phyloP scores from a whole-genome alignment of 2,888 invertebrate species.

The Phorcus lineatus region DNA sequence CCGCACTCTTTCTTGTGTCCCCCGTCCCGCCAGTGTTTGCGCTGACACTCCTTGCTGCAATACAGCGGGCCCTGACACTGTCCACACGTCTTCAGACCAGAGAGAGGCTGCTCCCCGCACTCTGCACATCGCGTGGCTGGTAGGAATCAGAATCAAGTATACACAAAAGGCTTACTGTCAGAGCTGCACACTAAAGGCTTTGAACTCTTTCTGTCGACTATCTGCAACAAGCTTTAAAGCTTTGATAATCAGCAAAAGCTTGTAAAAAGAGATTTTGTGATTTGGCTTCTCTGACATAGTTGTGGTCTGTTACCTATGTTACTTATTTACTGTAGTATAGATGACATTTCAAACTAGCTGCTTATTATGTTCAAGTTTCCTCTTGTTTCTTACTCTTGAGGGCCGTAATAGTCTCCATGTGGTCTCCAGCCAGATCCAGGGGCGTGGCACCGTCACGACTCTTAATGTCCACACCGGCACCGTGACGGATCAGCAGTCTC shows the following conservation, averaged over 20 bases:
- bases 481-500: constrained; percentile 44
- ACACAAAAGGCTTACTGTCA: too few relatives aligned
- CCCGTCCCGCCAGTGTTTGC: constrained; percentile 49
- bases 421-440: constrained; percentile 51
- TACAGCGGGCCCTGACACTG: constrained; percentile 55
- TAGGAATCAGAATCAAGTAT: neutral
- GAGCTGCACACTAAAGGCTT: too few relatives aligned
- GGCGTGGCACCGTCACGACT: constrained; percentile 53
- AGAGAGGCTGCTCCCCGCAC: constrained; percentile 47
- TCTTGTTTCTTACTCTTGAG: neutral
- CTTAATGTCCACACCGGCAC: constrained; percentile 47
- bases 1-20: constrained; percentile 47
- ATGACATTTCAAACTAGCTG: too few relatives aligned
- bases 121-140: constrained; percentile 49
- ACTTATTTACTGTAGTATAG: too few relatives aligned
- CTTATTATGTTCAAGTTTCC: too few relatives aligned
- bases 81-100: constrained; percentile 49
- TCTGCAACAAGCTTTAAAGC: too few relatives aligned
- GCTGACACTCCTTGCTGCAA: constrained; percentile 54
- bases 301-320: too few relatives aligned
- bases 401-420: neutral
- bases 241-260: too few relatives aligned
- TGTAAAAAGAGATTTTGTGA: too few relatives aligned
- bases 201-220: too few relatives aligned
- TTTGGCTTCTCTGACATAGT: too few relatives aligned